Conservation (phyloP, 2,797 vertebrate species). For the Notoglanidium macrostoma region DNA sequence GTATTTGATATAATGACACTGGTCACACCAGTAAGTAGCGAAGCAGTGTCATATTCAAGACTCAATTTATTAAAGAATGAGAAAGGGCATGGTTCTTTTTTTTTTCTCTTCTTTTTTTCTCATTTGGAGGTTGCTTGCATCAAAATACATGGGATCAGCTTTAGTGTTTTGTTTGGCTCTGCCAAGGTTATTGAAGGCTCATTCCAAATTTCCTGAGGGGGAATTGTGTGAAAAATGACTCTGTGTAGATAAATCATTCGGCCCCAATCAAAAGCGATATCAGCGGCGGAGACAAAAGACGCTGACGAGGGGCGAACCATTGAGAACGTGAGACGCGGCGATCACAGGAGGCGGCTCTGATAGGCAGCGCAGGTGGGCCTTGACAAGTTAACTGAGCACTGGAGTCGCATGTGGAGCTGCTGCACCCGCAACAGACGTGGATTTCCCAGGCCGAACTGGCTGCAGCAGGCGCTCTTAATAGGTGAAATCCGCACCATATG, state of each 20-base stretch:
- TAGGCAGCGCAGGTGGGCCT: slow-evolving; percentile 61
- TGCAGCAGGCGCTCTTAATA: slow-evolving; percentile 68
- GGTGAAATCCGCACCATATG: slow-evolving; percentile 63
- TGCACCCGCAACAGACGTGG: slow-evolving; percentile 53
- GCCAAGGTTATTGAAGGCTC: slow-evolving; percentile 78
- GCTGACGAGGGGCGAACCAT: slow-evolving; percentile 78
- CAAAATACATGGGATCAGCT: slow-evolving; percentile 78
- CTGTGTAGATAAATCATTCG: slow-evolving; percentile 80
- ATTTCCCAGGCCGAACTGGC: slow-evolving; percentile 65
- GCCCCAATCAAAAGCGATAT: slow-evolving; percentile 81
- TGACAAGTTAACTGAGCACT: slow-evolving; percentile 43
- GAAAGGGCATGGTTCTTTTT: slow-evolving; percentile 58
- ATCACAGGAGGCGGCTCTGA: slow-evolving; percentile 72
- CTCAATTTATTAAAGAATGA: slow-evolving; percentile 53
- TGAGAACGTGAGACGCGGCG: slow-evolving; percentile 70
- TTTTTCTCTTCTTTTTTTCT: slow-evolving; percentile 45
- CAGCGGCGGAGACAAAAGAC: slow-evolving; percentile 80
- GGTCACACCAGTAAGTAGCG: background rate
- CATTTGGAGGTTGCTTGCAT: slow-evolving; percentile 62
- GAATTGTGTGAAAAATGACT: slow-evolving; percentile 73
- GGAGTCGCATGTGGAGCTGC: slow-evolving; percentile 53
- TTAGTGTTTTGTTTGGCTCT: slow-evolving; percentile 74
- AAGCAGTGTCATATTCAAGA: slow-evolving; percentile 28
- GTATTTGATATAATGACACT: background rate
- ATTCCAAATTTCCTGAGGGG: slow-evolving; percentile 81